Percentiles rank a stretch among this genome's conserved stretches.
These are phyloP conservation scores for Drosophila paramelanica DNA, from an alignment of 2,888 invertebrate species.

Conservation along the genomic window DNA sequence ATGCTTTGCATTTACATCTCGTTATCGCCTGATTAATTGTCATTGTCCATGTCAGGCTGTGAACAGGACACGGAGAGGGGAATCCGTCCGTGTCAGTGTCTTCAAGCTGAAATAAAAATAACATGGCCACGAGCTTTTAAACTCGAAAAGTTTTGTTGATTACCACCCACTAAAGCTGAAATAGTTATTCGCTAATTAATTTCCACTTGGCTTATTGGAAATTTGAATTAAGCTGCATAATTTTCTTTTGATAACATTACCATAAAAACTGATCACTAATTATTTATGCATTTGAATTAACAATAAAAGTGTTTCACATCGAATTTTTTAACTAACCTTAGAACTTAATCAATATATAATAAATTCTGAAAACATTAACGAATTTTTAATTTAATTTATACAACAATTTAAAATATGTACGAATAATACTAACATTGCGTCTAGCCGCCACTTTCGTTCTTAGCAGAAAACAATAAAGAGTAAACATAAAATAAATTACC, in stretches of 20 bases:
- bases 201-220: conserved; percentile 50
- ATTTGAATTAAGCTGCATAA: conserved; percentile 47
- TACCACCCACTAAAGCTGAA: conserved; percentile 46
- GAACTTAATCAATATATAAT: too few relatives aligned
- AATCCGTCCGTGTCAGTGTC: conserved; percentile 23
- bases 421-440: background rate
- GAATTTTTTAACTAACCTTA: too few relatives aligned
- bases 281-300: too few relatives aligned
- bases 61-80: conserved; percentile 11
- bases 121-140: conserved; percentile 64
- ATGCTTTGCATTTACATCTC: conserved; percentile 84
- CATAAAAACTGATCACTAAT: too few relatives aligned
- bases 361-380: too few relatives aligned
- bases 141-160: conserved; percentile 59
- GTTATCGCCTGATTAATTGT: conserved; percentile 84
- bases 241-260: conserved; percentile 26
- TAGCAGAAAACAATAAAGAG: conserved; percentile 30
- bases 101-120: conserved; percentile 44
- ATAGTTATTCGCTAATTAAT: conserved; percentile 56
- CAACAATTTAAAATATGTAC: too few relatives aligned
- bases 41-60: conserved; percentile 64
- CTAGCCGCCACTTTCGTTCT: conserved; percentile 33
- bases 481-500: conserved; percentile 57
- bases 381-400: background rate
- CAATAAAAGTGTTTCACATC: too few relatives aligned